Evolutionary conservation across 2,797 vertebrate species (phyloP), one percentile per base, ranked within the genome.

Genomic region (Cynodonichthys magdalenae): DNA sequence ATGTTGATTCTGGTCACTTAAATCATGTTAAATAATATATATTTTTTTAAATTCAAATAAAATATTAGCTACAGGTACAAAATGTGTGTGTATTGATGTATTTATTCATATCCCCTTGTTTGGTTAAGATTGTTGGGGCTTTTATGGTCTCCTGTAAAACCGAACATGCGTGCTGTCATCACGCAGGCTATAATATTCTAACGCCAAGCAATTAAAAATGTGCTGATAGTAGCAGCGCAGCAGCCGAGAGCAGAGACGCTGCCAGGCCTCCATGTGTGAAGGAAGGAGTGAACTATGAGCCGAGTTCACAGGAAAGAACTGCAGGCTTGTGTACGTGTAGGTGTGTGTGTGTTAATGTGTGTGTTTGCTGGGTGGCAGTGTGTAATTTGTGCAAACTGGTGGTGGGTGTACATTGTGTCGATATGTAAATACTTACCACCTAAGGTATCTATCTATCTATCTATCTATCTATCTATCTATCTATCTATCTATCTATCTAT

Each of bases 191-290:
- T 80, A 88, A 69, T 74, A 81, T 61, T 67, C 78, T 62, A 68
- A 87, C 83, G 74, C 63, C 86, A 87, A 67, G 74, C 84, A 80
- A 84, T 87, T 86, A 77, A 87, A 90, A 90, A 90, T 83, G 83
- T 85, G 89, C 86, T 88, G 81, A 90, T 81, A 87, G 85, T 82
- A 80, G 84, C 87, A 79, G 76, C 64, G 84, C 76, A 78, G 82
- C 82, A 87, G 81, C 73, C 59, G 72, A 82, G 81, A 41, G 56
- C 69, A 45, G 80, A 81, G 64, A 11, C 47, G 3, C 36, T 83
- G 86, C 87, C 88, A 89, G 74, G 36, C 12, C 85, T 75, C 87
- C 85, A 81, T 82, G 75, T 90, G 90, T 84, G 89, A 60, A 83
- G 60, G 66, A 62, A 71, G 76, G 70, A 80, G 65, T 81, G 84